phyloP scores from a whole-genome alignment of 2,888 invertebrate species.

The Ramazzottius varieornatus region DNA sequence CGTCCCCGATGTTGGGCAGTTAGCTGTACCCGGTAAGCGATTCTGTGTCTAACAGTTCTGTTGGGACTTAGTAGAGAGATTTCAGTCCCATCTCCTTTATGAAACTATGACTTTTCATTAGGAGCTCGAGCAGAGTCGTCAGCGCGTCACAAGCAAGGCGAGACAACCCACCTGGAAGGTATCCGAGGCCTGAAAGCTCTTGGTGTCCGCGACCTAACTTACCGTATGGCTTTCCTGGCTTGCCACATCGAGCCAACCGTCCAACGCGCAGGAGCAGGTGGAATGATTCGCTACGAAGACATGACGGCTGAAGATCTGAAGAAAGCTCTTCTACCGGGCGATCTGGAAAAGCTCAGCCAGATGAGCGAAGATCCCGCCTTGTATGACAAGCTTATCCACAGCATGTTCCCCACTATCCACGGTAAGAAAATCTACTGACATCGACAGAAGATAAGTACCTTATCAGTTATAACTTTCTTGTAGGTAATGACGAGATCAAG shows the following conservation, averaged over 20 bases:
- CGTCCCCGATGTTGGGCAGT: slow-evolving; percentile 71
- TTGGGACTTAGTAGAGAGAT: no score
- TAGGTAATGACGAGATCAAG: slow-evolving; percentile 81
- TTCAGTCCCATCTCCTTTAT: no score
- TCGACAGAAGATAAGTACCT: background rate
- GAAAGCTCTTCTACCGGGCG: slow-evolving; percentile 31
- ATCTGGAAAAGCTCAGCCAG: slow-evolving; percentile 80
- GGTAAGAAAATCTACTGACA: slow-evolving; percentile 24
- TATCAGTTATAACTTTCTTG: background rate
- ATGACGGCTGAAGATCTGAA: slow-evolving; percentile 5
- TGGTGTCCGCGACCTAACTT: slow-evolving; percentile 58
- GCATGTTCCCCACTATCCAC: slow-evolving; percentile 81
- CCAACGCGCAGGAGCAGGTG: slow-evolving; percentile 23
- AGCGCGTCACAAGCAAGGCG: slow-evolving; percentile 36
- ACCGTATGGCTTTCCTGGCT: slow-evolving; percentile 70
- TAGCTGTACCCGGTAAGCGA: slow-evolving; percentile 44
- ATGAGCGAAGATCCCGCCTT: slow-evolving; percentile 79
- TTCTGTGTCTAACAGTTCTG: no score
- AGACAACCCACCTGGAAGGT: slow-evolving; percentile 36
- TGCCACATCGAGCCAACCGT: slow-evolving; percentile 68
- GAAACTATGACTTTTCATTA: slow-evolving; percentile 9
- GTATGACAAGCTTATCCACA: slow-evolving; percentile 60
- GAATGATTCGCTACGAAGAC: background rate
- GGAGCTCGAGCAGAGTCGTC: slow-evolving; percentile 54
- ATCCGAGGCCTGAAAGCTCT: slow-evolving; percentile 57